phyloP scores from a whole-genome alignment of 2,113 vertebrate species.

The Paratilapia polleni region DNA sequence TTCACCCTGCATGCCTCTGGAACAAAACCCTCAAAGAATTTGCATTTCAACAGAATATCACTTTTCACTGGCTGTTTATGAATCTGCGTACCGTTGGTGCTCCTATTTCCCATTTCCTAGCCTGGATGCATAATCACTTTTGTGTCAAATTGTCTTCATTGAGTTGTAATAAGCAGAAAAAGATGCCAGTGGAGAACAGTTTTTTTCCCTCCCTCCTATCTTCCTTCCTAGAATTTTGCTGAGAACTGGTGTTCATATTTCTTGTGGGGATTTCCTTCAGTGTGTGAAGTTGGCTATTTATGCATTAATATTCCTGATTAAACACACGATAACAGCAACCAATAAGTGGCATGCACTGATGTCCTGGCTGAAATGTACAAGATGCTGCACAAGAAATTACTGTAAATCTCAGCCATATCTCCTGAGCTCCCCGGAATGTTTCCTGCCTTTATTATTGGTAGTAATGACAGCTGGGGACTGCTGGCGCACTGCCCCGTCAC shows the following conservation, averaged over 20 bases:
- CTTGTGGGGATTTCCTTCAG: conserved; percentile 29
- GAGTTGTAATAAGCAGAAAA: conserved; percentile 61
- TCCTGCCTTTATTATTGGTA: conserved; percentile 56
- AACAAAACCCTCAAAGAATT: conserved; percentile 75
- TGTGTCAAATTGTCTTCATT: conserved; percentile 74
- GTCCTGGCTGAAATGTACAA: conserved; percentile 16
- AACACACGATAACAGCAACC: conserved; percentile 18
- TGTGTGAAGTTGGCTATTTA: background rate
- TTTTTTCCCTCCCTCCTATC: background rate
- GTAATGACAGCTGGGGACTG: conserved; percentile 78
- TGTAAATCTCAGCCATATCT: conserved; percentile 50
- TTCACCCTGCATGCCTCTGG: conserved; percentile 79
- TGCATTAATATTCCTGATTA: conserved; percentile 27
- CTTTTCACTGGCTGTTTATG: conserved; percentile 70
- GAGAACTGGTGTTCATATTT: conserved; percentile 16
- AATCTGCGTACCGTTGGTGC: conserved; percentile 52
- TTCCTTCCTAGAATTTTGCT: conserved; percentile 35
- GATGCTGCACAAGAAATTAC: conserved; percentile 22
- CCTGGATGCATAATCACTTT: conserved; percentile 70
- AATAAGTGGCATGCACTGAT: conserved; percentile 25
- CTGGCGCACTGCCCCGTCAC: conserved; percentile 69
- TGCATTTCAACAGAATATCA: conserved; percentile 79
- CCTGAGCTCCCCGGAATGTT: conserved; percentile 40
- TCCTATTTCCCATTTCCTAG: conserved; percentile 67
- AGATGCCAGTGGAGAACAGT: conserved; percentile 26